Percentiles rank a stretch among this genome's conserved stretches.
These are phyloP conservation scores for Drosophila algonquin DNA, from an alignment of 2,888 invertebrate species.

Conservation along the genomic window DNA sequence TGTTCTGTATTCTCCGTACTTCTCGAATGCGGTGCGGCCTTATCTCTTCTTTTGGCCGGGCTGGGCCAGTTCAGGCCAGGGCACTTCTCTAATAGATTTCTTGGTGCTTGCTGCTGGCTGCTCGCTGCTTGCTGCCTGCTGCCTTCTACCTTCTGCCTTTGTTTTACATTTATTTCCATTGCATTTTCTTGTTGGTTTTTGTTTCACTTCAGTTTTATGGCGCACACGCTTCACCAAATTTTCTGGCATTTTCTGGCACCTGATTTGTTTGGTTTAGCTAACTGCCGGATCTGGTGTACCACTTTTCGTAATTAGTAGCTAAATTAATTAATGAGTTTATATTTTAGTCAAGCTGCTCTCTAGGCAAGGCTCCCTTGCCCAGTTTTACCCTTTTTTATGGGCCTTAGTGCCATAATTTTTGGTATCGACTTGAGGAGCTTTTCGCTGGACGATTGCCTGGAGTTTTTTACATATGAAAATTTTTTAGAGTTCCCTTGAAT, in stretches of 20 bases:
- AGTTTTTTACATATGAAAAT: no score
- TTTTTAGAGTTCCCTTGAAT: not conserved
- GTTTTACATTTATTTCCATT: not conserved
- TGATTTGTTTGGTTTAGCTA: constrained; percentile 1
- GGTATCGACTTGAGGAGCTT: not conserved
- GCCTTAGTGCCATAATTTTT: constrained; percentile 10
- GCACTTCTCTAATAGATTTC: constrained; percentile 14
- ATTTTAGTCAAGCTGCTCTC: not conserved
- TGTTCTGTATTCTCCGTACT: constrained; percentile 1
- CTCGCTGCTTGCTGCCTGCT: constrained; percentile 1
- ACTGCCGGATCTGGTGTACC: constrained; percentile 15
- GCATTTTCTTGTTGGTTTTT: constrained; percentile 7
- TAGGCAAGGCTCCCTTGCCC: not conserved
- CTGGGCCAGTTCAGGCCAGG: no score
- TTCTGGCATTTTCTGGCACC: constrained; percentile 9
- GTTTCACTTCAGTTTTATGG: constrained; percentile 18
- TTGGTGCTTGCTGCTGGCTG: constrained; percentile 5
- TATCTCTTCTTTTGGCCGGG: constrained; percentile 18
- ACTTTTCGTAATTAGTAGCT: constrained; percentile 21
- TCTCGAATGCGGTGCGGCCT: constrained; percentile 2
- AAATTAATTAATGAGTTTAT: not conserved
- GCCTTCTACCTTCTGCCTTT: not conserved
- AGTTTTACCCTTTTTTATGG: not conserved
- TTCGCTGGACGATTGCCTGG: not conserved
- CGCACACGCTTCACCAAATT: not conserved